Base-by-base conservation (phyloP, 2,888 invertebrate species). In the Ashinkailepas kermadecensis region DNA sequence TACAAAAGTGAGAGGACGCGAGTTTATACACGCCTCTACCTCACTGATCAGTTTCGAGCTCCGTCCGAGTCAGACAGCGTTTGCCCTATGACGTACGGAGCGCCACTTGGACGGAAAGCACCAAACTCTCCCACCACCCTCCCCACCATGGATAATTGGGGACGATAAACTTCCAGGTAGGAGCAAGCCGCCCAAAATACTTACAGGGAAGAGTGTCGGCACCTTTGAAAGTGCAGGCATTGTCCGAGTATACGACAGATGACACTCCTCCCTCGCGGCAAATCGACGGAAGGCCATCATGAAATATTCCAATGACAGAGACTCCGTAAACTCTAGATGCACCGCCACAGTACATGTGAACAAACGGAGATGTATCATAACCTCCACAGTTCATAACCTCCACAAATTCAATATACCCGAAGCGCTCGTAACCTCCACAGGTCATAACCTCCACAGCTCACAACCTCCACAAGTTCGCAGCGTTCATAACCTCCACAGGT, bases 1-100 rank as follows among this genome's bases (percentile, higher is more conserved):
- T 25, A 82, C 82, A 65, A 82, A 82, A 0, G 82, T 74, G 56
- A 83, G 56, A 15, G 80, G 83, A 11, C 81, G 67, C 67, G 80
- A 82, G 25, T 82, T 83, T 13, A 81, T 59, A 39, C 79, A 80
- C 21, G 65, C 7, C 64, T 83, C 83, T 39, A 82, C 58, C 64
- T 82, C 82, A 13, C 70, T 64, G 56, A 81, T 65, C 64, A 18
- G 70, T 80, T 39, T 82, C 80, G 39, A 83, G 67, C 78, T 82
- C 82, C 13, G 23, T 56, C 13, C 25, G 54, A 21, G 39, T 74
- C 39, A 82, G 59, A 39, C 58, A 80, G 23, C 54, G 23, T 18
- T 13, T 15, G 0, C 81, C 82, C 59, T 82, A 78, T n/a, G 82
- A 0, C 23, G 80, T 82, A 39, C 64, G 64, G 10, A 82, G 57